Evolutionary conservation across 2,888 invertebrate genomes (phyloP).

Genomic region (Pterostichus niger): DNA sequence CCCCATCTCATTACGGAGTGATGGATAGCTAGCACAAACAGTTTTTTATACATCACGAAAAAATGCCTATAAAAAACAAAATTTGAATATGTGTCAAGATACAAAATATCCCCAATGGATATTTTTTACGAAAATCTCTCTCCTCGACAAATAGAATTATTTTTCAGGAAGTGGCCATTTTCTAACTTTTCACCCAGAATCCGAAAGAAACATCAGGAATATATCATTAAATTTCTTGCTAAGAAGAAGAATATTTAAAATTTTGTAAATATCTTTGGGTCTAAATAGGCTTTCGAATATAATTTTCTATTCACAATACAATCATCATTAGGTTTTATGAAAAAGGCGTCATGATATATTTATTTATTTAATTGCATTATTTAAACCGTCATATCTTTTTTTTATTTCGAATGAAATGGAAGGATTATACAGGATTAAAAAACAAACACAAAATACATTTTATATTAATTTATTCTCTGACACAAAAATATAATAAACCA

Average conservation of each 20-base stretch:
- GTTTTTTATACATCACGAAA: conserved; percentile 51
- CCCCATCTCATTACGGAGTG: conserved; percentile 64
- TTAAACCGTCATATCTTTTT: not conserved
- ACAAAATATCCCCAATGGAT: conserved; percentile 23
- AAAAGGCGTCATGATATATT: too few species aligned
- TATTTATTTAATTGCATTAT: too few species aligned
- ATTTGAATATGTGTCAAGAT: conserved; percentile 52
- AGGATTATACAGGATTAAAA: not conserved
- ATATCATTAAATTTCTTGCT: too few species aligned
- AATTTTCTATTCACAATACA: too few species aligned
- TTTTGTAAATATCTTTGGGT: too few species aligned
- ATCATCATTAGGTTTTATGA: too few species aligned
- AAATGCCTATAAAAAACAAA: conserved; percentile 55
- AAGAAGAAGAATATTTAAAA: too few species aligned
- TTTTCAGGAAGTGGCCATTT: too few species aligned
- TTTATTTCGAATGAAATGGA: conserved; percentile 10
- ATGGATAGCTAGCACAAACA: conserved; percentile 65
- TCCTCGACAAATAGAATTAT: too few species aligned
- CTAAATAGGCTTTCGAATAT: too few species aligned
- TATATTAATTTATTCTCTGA: conserved; percentile 14
- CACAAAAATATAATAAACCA: conserved; percentile 19
- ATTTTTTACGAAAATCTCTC: conserved; percentile 14
- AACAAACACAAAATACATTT: conserved; percentile 22
- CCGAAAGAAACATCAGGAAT: too few species aligned
- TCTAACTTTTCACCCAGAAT: too few species aligned